phyloP scores from a whole-genome alignment of 2,113 vertebrate species.

The Willisornis vidua region DNA sequence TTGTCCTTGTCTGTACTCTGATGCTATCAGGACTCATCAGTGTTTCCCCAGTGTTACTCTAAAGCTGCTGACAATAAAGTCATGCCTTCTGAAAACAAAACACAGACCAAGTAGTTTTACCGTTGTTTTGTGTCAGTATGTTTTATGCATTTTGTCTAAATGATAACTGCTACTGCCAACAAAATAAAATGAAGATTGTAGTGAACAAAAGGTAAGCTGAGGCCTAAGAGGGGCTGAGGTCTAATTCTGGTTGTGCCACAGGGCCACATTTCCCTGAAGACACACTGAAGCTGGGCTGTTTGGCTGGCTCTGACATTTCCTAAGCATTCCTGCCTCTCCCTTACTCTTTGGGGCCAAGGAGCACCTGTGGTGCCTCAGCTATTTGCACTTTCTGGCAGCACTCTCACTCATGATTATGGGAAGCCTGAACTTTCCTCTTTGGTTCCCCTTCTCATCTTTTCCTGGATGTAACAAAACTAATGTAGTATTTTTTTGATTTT shows the following conservation, averaged over 20 bases:
- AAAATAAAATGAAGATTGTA: neutral
- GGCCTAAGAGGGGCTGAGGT: neutral
- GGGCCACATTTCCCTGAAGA: neutral
- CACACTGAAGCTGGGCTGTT: neutral
- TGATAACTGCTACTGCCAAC: neutral
- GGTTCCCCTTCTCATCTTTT: neutral
- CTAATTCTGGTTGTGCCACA: neutral
- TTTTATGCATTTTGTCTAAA: neutral
- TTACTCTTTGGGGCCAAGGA: neutral
- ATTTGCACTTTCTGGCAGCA: neutral
- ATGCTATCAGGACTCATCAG: neutral
- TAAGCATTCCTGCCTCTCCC: neutral
- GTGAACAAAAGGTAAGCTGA: neutral
- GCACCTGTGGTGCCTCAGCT: neutral
- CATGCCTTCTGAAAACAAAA: neutral
- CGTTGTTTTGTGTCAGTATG: neutral
- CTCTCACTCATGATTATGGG: neutral
- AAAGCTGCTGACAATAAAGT: neutral
- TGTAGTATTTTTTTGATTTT: neutral
- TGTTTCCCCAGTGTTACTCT: neutral
- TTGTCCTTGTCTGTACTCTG: neutral
- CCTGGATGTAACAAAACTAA: neutral
- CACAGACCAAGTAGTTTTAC: neutral
- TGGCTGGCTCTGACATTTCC: neutral
- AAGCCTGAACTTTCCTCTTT: neutral